Conservation (phyloP, 2,888 invertebrate species). For the Smittia sp. region DNA sequence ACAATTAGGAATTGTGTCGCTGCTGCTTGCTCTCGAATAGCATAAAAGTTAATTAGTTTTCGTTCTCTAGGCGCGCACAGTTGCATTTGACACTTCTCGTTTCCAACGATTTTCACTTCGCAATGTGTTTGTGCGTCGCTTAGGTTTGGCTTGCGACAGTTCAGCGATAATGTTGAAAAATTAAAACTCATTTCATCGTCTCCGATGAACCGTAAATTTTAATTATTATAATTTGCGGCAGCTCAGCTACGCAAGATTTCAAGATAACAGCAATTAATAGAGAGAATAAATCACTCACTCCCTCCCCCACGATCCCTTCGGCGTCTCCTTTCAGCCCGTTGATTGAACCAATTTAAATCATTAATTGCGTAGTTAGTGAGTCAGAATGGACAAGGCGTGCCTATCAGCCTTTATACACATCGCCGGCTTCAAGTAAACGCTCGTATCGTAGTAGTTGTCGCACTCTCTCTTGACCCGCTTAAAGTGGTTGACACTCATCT, state of each 20-base stretch:
- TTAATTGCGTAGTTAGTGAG: neutral
- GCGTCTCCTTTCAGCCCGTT: neutral
- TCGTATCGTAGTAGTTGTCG: too few relatives aligned
- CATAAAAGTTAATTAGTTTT: constrained; percentile 37
- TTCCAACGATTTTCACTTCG: neutral
- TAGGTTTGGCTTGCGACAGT: too few relatives aligned
- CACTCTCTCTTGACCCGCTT: too few relatives aligned
- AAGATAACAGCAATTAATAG: neutral
- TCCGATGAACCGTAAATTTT: constrained; percentile 37
- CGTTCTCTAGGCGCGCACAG: neutral
- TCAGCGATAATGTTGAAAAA: constrained; percentile 1
- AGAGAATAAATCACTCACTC: neutral
- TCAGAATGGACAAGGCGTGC: neutral
- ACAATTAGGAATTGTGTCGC: constrained; percentile 29
- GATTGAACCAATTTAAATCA: constrained; percentile 1
- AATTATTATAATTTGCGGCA: constrained; percentile 21
- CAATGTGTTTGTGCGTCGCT: neutral
- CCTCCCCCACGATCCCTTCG: too few relatives aligned
- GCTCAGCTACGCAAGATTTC: neutral
- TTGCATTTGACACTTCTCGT: constrained; percentile 26
- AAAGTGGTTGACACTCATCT: too few relatives aligned
- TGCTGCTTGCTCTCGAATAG: constrained; percentile 29
- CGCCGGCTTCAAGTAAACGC: too few relatives aligned
- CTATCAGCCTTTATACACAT: too few relatives aligned
- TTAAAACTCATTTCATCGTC: constrained; percentile 11